Conservation (phyloP, 2,113 vertebrate species). For the Pelecanoides urinatrix region DNA sequence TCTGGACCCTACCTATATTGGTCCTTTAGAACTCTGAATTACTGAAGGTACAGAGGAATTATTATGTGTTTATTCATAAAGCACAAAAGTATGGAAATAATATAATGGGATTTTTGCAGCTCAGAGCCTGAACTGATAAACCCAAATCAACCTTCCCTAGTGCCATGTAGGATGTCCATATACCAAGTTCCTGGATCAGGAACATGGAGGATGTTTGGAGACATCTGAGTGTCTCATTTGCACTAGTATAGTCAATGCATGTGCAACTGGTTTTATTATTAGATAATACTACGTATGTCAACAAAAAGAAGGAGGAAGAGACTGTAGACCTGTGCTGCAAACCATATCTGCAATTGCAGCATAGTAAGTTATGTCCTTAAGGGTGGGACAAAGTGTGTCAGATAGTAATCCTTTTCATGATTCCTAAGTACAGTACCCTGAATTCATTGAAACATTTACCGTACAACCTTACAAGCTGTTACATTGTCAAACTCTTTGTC, state of each 20-base stretch:
- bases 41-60: neutral
- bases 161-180: neutral
- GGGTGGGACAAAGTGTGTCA: neutral
- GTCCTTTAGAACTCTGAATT: neutral
- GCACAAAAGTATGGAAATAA: neutral
- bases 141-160: neutral
- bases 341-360: neutral
- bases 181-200: neutral
- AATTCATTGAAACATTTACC: neutral
- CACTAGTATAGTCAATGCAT: fast-evolving
- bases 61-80: neutral
- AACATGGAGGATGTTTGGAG: neutral
- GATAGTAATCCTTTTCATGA: neutral
- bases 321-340: neutral
- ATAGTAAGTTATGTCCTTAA: neutral
- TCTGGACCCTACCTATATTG: neutral
- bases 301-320: neutral
- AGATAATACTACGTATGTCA: neutral
- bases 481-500: neutral
- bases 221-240: neutral
- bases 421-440: neutral
- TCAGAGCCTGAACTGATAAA: neutral
- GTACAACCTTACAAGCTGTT: neutral
- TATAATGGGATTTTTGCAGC: neutral
- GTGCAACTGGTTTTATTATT: neutral